Percentiles rank a stretch among this genome's conserved stretches.
phyloP scores from a whole-genome alignment of 2,113 vertebrate species.

The Clupea harengus region DNA sequence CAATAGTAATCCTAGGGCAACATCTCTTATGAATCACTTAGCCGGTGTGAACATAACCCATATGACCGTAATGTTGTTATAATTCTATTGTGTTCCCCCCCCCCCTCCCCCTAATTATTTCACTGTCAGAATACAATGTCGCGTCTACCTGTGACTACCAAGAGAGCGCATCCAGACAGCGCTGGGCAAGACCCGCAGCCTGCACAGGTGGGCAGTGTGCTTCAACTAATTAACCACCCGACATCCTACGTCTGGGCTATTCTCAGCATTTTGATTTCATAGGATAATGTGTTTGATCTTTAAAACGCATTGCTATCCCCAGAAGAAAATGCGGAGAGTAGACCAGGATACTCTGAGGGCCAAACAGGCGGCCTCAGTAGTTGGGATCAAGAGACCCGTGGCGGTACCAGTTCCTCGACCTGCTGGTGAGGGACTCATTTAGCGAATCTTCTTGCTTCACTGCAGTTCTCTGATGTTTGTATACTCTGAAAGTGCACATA shows the following conservation, averaged over 20 bases:
- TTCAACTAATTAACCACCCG: too few species aligned
- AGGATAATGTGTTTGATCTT: too few species aligned
- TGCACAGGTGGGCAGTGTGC: conserved; percentile 55
- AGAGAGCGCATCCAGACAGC: conserved; percentile 57
- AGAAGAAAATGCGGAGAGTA: conserved; percentile 62
- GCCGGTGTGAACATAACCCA: too few species aligned
- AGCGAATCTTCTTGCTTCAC: background rate
- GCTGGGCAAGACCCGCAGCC: conserved; percentile 56
- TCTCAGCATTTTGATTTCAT: background rate
- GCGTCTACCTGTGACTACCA: conserved; percentile 65
- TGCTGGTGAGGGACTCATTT: background rate
- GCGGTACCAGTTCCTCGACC: background rate
- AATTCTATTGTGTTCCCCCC: too few species aligned
- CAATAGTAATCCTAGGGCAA: too few species aligned
- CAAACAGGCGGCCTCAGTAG: conserved; percentile 51
- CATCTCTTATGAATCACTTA: too few species aligned
- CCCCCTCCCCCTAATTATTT: too few species aligned
- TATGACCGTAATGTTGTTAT: too few species aligned
- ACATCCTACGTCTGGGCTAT: background rate
- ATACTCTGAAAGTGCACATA: background rate
- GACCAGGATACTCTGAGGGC: conserved; percentile 51
- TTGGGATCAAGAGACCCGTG: conserved; percentile 20
- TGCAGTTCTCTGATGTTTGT: background rate
- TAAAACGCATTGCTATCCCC: background rate
- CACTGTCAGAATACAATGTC: conserved; percentile 52